Base-by-base conservation (phyloP, 2,888 invertebrate species). In the Eilema griseolum region DNA sequence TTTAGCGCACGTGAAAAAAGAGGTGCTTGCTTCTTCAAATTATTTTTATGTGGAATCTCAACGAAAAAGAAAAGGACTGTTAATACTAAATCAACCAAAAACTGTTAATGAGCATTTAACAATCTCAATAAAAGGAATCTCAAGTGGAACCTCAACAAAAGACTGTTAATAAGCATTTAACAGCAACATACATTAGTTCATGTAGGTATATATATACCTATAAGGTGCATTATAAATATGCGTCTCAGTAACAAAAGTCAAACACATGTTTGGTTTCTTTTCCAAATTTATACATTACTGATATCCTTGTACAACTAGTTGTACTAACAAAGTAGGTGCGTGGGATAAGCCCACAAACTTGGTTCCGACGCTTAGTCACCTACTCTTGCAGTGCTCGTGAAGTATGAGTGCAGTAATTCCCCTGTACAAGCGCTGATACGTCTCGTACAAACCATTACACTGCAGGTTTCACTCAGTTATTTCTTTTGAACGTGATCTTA, bases 221-320 rank as follows among this genome's bases (percentile, higher is more conserved):
- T 33, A 33, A 33, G 33, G 11, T 10, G 11, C 7, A 33, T 3
- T 33, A 1, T 37, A 37, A 11, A 11, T 14, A 37, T 14, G 12
- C 14, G 2, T 14, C 20, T 16, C 5, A 20, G 20, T 41, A 16
- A 3, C 46, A 46, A 14, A 46, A 20, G 46, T 7, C 56, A 56
- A 23, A 56, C 23, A 1, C 10, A 56, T n/a, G 0, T 57, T 7
- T 57, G n/a, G 7, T 3, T 60, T 28, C n/a, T 60, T 28, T 60
- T 60, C 16, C 2, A 7, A 20, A 46, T 46, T 7, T 46, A 12
- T 24, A 20, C 26, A 28, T 28, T 57, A 65, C 24, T 24, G n/a
- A 65, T 60, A 57, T 24, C 16, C 24, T 65, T 59, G 57, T 12
- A 33, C 33, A 66, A 66, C 66, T 26, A 57, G 59, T 59, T 33